A percentile compares a stretch with the other conserved stretches of the same genome.
Conservation (phyloP, 2,113 vertebrate species). For the Rhinolophus sinicus region DNA sequence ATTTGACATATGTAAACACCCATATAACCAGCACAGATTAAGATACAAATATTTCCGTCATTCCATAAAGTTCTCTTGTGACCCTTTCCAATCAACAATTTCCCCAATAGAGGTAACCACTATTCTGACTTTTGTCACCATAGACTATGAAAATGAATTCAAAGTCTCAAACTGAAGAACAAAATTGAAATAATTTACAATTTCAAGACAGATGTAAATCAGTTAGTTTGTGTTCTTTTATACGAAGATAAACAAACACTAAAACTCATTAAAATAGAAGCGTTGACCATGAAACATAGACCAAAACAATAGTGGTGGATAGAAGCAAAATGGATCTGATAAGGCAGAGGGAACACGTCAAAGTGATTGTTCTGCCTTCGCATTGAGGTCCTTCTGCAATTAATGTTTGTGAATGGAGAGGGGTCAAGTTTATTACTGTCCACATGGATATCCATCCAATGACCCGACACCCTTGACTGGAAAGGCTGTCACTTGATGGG, state of each 20-base stretch:
- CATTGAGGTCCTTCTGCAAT: background rate
- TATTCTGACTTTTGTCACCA: background rate
- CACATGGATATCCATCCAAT: background rate
- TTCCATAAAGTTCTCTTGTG: background rate
- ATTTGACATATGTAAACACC: background rate
- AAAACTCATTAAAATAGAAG: background rate
- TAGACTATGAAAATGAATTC: background rate
- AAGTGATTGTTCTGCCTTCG: background rate
- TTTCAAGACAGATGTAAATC: background rate
- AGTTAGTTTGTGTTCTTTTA: background rate
- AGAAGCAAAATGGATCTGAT: background rate
- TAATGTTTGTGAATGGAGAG: background rate
- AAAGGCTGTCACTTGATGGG: background rate
- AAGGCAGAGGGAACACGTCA: background rate
- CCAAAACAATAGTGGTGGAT: background rate
- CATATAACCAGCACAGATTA: background rate
- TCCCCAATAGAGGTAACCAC: background rate
- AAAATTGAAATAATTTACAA: background rate
- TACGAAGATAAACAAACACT: background rate
- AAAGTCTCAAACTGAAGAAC: background rate
- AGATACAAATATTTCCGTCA: background rate
- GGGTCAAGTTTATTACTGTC: background rate
- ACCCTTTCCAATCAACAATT: background rate
- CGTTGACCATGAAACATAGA: background rate
- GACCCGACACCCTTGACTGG: background rate